Percentiles rank a stretch among this genome's conserved stretches.
These are phyloP conservation scores for Myrmecobius fasciatus DNA, from an alignment of 2,113 vertebrate species.

Conservation along the genomic window DNA sequence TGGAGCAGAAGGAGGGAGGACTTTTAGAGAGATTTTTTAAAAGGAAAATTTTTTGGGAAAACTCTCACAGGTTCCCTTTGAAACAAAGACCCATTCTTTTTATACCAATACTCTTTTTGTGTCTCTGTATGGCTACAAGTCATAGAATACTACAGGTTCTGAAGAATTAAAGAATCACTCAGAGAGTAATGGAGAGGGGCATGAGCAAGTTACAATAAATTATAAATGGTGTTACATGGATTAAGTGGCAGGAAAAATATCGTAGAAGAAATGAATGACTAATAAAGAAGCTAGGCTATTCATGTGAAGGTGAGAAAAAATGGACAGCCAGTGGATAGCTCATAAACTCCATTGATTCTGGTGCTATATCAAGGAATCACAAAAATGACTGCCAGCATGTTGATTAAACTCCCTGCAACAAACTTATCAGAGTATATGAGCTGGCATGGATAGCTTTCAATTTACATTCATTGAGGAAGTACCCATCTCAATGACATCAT, in stretches of 20 bases:
- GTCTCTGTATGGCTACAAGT: neutral
- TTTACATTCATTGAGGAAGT: neutral
- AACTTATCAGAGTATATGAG: neutral
- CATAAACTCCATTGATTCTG: neutral
- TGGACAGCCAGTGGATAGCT: neutral
- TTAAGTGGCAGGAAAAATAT: neutral
- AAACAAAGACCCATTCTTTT: neutral
- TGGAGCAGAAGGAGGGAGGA: neutral
- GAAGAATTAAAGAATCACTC: neutral
- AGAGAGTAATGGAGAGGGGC: neutral
- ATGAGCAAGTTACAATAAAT: neutral
- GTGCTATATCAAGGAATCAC: neutral
- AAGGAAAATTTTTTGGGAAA: neutral
- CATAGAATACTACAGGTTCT: neutral
- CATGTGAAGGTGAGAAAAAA: neutral
- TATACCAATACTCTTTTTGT: neutral
- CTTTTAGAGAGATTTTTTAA: neutral
- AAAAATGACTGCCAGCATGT: neutral
- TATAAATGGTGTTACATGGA: neutral
- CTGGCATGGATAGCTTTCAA: neutral
- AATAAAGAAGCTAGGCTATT: neutral
- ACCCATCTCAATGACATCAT: neutral
- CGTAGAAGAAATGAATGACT: neutral
- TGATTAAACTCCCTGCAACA: neutral
- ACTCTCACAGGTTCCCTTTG: neutral